Evolutionary conservation across 1,140 invertebrate genomes (phyloP).

Genomic region (Notospermus geniculatus): DNA sequence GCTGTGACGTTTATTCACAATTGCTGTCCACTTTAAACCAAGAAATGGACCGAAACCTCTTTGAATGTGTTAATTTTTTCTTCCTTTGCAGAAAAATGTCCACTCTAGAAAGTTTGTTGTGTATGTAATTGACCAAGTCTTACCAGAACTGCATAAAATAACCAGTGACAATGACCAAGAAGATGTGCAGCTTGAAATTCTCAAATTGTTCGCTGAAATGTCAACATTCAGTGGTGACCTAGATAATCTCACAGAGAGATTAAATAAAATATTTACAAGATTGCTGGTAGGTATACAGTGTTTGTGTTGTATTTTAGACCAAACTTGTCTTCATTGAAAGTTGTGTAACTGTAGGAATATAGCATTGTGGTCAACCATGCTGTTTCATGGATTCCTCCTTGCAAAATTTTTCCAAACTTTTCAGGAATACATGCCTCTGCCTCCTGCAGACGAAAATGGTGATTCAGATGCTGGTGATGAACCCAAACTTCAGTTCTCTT

Average conservation of each 20-base stretch:
- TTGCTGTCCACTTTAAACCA: not conserved
- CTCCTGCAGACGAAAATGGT: conserved; percentile 65
- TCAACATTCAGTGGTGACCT: conserved; percentile 72
- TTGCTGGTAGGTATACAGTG: no score
- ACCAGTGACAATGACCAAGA: conserved; percentile 60
- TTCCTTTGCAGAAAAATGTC: conserved; percentile 73
- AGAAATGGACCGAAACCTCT: not conserved
- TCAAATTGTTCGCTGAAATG: conserved; percentile 86
- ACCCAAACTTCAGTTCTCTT: conserved; percentile 84
- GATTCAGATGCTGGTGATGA: conserved; percentile 56
- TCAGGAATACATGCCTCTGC: conserved; percentile 66
- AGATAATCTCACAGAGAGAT: conserved; percentile 71
- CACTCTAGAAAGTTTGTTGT: conserved; percentile 82
- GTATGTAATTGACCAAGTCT: conserved; percentile 82
- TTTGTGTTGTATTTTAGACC: no score
- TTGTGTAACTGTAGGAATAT: not conserved
- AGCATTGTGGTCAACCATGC: not conserved
- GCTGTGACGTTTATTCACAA: not conserved
- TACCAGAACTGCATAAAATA: conserved; percentile 63
- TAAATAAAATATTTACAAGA: conserved; percentile 73
- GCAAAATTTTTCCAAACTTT: conserved; percentile 17
- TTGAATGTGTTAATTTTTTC: conserved; percentile 17
- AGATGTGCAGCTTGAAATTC: conserved; percentile 74
- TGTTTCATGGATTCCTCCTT: conserved; percentile 5
- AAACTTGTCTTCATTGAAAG: no score